Base-by-base conservation (phyloP, 2,888 invertebrate genomes). In the Nephrocerus scutellatus region DNA sequence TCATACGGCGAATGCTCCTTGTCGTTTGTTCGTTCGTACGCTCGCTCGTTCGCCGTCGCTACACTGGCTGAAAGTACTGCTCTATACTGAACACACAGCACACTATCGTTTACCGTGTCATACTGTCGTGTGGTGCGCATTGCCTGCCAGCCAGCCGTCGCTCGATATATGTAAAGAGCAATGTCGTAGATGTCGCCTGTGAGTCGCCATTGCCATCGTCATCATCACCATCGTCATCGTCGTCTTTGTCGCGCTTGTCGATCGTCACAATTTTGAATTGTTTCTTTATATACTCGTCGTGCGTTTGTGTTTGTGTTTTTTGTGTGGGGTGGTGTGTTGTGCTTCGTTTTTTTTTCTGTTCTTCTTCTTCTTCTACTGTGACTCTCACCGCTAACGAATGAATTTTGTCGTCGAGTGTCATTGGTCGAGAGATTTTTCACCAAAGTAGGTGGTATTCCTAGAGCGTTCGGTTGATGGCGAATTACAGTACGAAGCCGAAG, bases 321-420 rank as follows among this genome's bases (percentile, higher is more conserved):
- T 10, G 13, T 23, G 19, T 21, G 28, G 28, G n/a, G 26, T 15
- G 10, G 22, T 15, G 5, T 25, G 23, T 25, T 37, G 34, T 39
- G 21, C 30, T 22, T n/a, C 13, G 12, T 24, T 33, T n/a, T 18
- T 23, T 22, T 23, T 13, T 47, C 37, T 32, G 15, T n/a, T 19
- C 9, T 14, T 33, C 22, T 20, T 29, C 28, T 19, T 39, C 36
- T 31, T 36, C 14, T 6, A 26, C 5, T 23, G 12, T 25, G 30
- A 40, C 37, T 48, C 41, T 48, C 43, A 47, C 47, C 47, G 47
- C 10, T 22, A 8, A 7, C 7, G 10, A 19, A 30, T 51, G 51
- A 60, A 62, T 60, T 62, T 61, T 64, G 64, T 64, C 62, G 63
- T 59, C 58, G 62, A 62, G 63, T 64, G 63, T 64, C 64, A 64